Conservation (phyloP, 2,888 invertebrate species). For the Osedax fenrisi region DNA sequence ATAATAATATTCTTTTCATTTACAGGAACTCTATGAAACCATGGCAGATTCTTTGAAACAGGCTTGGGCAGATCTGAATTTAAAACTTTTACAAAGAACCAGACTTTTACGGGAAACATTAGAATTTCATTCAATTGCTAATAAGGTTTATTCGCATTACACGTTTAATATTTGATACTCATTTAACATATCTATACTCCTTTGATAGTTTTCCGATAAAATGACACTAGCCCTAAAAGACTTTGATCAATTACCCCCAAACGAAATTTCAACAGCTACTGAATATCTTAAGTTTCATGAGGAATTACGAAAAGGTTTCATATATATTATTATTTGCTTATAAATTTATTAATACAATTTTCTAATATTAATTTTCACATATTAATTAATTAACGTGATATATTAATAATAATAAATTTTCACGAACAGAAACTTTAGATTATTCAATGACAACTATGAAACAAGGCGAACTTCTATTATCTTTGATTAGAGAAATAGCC, state of each 20-base stretch:
- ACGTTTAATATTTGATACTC: not conserved
- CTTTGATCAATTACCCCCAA: conserved; percentile 59
- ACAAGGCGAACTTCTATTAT: conserved; percentile 65
- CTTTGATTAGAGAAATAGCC: conserved; percentile 63
- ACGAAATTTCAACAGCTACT: conserved; percentile 63
- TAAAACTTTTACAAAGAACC: conserved; percentile 51
- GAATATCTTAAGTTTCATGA: conserved; percentile 62
- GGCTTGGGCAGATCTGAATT: conserved; percentile 70
- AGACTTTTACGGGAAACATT: not conserved
- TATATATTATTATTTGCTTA: no score
- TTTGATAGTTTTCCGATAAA: conserved; percentile 58
- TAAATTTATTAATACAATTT: not conserved
- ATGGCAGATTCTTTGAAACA: conserved; percentile 64
- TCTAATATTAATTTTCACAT: not conserved
- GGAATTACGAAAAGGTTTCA: conserved; percentile 55
- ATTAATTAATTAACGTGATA: not conserved
- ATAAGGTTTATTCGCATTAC: not conserved
- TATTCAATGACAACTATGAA: conserved; percentile 68
- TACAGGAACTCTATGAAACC: conserved; percentile 69
- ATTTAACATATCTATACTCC: not conserved
- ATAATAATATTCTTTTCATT: not conserved
- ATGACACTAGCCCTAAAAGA: conserved; percentile 62
- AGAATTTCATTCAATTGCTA: not conserved
- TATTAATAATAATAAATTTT: not conserved
- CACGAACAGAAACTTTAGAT: conserved; percentile 57